Conservation (phyloP, 2,888 invertebrate genomes). For the Balanococcus diminutus region DNA sequence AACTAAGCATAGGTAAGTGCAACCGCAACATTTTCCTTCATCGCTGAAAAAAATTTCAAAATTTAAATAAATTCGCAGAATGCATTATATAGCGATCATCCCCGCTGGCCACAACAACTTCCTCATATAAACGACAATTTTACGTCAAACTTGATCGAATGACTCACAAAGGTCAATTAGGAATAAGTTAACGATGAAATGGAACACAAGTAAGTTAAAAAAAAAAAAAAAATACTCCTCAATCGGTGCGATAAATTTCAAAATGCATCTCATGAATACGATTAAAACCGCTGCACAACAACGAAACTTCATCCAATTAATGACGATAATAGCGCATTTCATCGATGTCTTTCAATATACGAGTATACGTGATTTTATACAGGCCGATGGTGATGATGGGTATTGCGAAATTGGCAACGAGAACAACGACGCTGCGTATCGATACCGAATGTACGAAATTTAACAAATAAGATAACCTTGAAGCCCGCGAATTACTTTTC, state of each 20-base stretch:
- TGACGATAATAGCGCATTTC: not conserved
- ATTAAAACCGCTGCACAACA: not conserved
- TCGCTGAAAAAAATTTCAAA: not conserved
- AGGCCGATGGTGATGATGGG: not conserved
- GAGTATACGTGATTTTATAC: not conserved
- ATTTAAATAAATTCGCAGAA: not conserved
- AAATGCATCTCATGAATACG: slow-evolving; percentile 38
- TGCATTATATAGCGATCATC: not conserved
- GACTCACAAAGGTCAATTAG: not conserved
- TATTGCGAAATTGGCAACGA: slow-evolving; percentile 15
- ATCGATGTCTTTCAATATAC: not conserved
- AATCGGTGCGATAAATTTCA: not conserved
- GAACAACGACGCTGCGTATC: not conserved
- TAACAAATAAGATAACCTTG: not conserved
- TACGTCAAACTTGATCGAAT: not conserved
- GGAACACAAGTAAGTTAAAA: not conserved
- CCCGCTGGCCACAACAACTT: not conserved
- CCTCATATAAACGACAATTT: not conserved
- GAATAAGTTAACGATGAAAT: not conserved
- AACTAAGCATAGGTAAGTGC: too few relatives aligned
- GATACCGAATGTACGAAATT: not conserved
- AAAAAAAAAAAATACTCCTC: not conserved
- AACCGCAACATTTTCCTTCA: too few relatives aligned
- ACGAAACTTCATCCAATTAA: not conserved
- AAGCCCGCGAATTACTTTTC: not conserved